Evolutionary conservation across 2,888 invertebrate genomes (phyloP).

Genomic region (Gonocerus acuteangulatus): DNA sequence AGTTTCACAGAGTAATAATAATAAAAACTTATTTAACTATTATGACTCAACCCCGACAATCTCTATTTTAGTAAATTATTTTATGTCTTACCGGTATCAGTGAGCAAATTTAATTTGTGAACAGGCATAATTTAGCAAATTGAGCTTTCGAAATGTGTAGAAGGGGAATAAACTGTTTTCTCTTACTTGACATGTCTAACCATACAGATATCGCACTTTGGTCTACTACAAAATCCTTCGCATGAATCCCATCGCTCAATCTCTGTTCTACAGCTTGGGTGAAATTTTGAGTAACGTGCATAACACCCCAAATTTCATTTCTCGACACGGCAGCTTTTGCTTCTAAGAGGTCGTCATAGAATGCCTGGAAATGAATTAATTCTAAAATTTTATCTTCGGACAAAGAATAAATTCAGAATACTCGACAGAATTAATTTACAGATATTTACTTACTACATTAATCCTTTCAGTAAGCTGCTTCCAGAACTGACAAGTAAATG

Average conservation of each 20-base stretch:
- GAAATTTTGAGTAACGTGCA: slow-evolving; percentile 34
- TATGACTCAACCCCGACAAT: no score
- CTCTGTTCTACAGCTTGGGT: slow-evolving; percentile 31
- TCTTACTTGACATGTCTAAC: slow-evolving; percentile 38
- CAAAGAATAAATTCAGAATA: not conserved
- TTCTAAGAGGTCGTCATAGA: slow-evolving; percentile 33
- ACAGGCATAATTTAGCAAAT: no score
- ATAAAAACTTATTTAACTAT: no score
- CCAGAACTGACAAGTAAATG: slow-evolving; percentile 31
- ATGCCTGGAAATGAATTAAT: slow-evolving; percentile 31
- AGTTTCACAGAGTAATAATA: no score
- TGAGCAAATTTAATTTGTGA: no score
- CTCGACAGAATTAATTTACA: not conserved
- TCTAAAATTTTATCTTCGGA: no score
- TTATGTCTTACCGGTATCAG: no score
- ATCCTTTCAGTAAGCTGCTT: slow-evolving; percentile 24
- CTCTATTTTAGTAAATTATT: no score
- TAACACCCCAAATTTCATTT: slow-evolving; percentile 35
- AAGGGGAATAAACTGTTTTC: not conserved
- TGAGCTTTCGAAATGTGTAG: no score
- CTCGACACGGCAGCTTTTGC: slow-evolving; percentile 36
- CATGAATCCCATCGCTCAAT: slow-evolving; percentile 30
- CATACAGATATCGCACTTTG: slow-evolving; percentile 34
- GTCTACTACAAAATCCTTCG: slow-evolving; percentile 41
- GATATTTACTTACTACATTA: slow-evolving; percentile 31